Base-by-base conservation (phyloP, 2,888 invertebrate genomes). In the Phasia obesa region DNA sequence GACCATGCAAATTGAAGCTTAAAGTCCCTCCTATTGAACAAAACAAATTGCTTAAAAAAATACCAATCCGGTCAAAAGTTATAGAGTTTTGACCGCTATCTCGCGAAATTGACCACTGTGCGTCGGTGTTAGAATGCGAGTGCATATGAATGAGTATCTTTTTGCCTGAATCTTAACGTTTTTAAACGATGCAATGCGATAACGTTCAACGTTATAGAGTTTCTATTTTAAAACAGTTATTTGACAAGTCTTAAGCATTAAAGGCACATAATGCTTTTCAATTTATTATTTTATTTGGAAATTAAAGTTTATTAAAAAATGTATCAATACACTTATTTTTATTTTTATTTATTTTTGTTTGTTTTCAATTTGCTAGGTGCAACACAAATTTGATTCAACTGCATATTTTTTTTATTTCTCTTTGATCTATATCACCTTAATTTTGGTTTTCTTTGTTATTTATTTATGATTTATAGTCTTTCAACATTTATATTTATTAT, bases 401-500 rank as follows among this genome's bases (percentile, higher is more conserved):
- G 69, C 44, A 69, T 21, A 11, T n/a, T 69, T 13, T 13, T 27
- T 51, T 73, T 35, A 42, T 38, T 51, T 73, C 11, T 9, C 19
- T 51, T 53, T 51, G 38, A 51, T 38, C 15, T 19, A 47, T 47
- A 7, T 17, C 4, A n/a, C 13, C n/a, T 38, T n/a, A n/a, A n/a
- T 51, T 19, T 27, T 51, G 38, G 2, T 11, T 27, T 64, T 19
- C 27, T 73, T 74, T 74, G 53, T 25, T 53, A 64, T 53, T 69
- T 57, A 51, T 62, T 62, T 67, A 80, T 80, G 79, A 80, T 80
- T 80, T 80, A 80, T 74, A 27, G 60, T 53, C 35, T 67, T 73
- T 62, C n/a, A 55, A 60, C 73, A 51, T 74, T 79, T 79, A 74
- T 73, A 53, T 62, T 44, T 21, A 62, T 42, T 53, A 21, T 35